Base-by-base conservation (phyloP, 2,797 vertebrate species). In the Chelidonichthys spinosus region DNA sequence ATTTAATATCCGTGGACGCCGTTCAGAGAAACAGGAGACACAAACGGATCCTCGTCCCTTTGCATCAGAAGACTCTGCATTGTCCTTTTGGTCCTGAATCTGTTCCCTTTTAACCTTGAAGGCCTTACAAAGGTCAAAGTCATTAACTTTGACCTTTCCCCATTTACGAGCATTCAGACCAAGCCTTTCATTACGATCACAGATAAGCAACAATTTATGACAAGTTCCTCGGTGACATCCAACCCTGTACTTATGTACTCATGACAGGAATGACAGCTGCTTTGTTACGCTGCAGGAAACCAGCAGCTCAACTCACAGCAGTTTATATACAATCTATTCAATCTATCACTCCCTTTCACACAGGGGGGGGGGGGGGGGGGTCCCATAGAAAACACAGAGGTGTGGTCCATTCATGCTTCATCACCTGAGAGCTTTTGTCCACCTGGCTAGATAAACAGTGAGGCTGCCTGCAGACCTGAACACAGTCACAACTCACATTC, bases 321-420 rank as follows among this genome's bases (percentile, higher is more conserved):
- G 74, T 88, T 79, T 74, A 84, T 68, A 70, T 54, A 52, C 17
- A 17, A 37, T 63, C 54, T 69, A 67, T 76, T 78, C 25, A 63
- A 76, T 66, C 70, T 53, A 83, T 84, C 58, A 64, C 59, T 74
- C 78, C 46, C 25, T 40, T 77, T 80, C 36, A 81, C 43, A 11
- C 17, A 15, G 40, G 40, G 6, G 40, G n/a, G 17, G 6, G 47
- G 17, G 60, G 11, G 32, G 37, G 67, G 6, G 67, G n/a, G n/a
- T n/a, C 43, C 42, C 66, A 77, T 62, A 69, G 53, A 85, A 76
- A 76, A 79, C 65, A 81, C n/a, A 0, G 56, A 78, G 79, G 84
- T 66, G 89, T 78, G 89, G 85, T 82, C 73, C 72, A 78, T 81
- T 87, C 65, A 86, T 49, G 74, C 72, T 68, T 78, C 76, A 74